phyloP scores from a whole-genome alignment of 2,113 vertebrate genomes.

The Bubo scandiacus region DNA sequence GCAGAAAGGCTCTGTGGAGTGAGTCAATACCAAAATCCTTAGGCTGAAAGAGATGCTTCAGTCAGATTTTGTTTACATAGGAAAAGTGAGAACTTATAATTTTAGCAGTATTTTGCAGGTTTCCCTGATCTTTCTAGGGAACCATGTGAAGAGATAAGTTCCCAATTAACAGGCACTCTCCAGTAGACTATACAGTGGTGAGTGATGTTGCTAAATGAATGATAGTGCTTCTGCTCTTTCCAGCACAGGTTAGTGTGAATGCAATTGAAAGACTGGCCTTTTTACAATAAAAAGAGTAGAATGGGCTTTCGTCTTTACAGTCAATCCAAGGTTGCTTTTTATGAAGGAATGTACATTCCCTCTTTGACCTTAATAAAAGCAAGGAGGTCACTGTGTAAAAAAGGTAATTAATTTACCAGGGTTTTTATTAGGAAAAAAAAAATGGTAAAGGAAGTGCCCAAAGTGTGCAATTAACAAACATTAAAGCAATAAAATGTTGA shows the following conservation, averaged over 20 bases:
- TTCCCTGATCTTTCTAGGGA: not conserved
- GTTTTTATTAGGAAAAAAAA: not conserved
- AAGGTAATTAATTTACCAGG: not conserved
- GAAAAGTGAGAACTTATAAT: not conserved
- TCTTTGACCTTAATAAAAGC: conserved; percentile 43
- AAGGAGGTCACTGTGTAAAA: not conserved
- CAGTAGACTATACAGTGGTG: not conserved
- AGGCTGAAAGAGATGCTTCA: not conserved
- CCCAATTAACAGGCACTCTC: not conserved
- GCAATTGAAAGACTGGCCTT: not conserved
- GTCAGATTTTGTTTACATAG: not conserved
- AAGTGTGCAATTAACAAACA: not conserved
- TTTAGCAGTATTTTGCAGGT: not conserved
- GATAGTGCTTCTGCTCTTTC: not conserved
- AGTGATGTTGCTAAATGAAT: not conserved
- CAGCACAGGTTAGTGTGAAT: not conserved
- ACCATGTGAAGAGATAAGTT: not conserved
- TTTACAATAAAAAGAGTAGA: conserved; percentile 27
- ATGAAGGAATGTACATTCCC: conserved; percentile 2
- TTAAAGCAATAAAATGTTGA: conserved; percentile 26
- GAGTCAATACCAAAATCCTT: not conserved
- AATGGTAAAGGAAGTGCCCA: not conserved
- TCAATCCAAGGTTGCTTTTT: conserved; percentile 48
- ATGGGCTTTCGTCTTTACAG: conserved; percentile 1
- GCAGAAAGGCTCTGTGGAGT: not conserved